These are phyloP conservation scores for Lasioglossum marginatum DNA, from an alignment of 2,888 invertebrate genomes.

Conservation along the genomic window DNA sequence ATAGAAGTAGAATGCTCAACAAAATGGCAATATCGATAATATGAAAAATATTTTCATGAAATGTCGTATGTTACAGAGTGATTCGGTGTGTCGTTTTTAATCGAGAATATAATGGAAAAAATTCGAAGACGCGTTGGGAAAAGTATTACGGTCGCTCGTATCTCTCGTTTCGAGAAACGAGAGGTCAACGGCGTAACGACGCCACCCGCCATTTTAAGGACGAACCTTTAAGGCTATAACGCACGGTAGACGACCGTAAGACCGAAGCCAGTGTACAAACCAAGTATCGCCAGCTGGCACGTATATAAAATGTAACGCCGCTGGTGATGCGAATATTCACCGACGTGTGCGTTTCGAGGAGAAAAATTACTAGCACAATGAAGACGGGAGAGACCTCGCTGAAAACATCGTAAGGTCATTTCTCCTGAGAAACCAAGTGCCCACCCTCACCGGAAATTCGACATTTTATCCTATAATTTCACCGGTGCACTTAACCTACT, in stretches of 20 bases:
- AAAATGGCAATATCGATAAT: too few species aligned
- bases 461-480: background rate
- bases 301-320: conserved; percentile 67
- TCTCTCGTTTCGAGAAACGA: conserved; percentile 29
- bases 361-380: conserved; percentile 66
- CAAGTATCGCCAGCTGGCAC: conserved; percentile 70
- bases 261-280: conserved; percentile 47
- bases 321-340: conserved; percentile 62
- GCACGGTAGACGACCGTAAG: conserved; percentile 59
- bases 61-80: background rate
- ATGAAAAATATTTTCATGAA: background rate
- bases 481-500: background rate
- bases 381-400: conserved; percentile 8
- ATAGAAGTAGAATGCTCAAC: background rate
- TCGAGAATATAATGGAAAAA: background rate
- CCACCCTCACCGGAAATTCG: background rate
- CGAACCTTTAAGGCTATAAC: conserved; percentile 66
- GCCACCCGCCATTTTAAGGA: conserved; percentile 72
- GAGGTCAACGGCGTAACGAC: conserved; percentile 62
- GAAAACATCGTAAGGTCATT: conserved; percentile 44
- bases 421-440: conserved; percentile 2
- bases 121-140: conserved; percentile 7
- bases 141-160: conserved; percentile 27
- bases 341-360: conserved; percentile 40
- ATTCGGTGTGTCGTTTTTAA: background rate